Base-by-base conservation (phyloP, 2,113 vertebrate species). In the Otus sunia region DNA sequence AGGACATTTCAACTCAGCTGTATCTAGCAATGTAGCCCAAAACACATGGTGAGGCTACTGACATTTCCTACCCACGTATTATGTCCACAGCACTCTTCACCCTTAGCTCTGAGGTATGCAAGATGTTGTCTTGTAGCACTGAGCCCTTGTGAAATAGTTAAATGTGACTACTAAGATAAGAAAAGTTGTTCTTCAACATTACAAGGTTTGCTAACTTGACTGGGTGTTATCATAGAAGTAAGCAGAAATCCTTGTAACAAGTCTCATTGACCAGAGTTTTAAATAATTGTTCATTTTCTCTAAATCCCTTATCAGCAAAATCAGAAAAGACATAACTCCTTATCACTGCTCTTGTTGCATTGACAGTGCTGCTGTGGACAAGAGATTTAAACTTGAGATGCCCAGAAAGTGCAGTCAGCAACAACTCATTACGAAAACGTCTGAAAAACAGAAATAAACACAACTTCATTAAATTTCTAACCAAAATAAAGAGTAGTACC, bases 1-100 rank as follows among this genome's bases (percentile, higher is more conserved):
- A 0, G 7, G 56, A 49, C 32, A 43, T 20, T 66, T 43, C 27
- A 78, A 15, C 10, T 39, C 32, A 64, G 26, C 1, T 89, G 17
- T 34, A 59, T 7, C 49, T 64, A 0, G 0, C 17, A 34, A 32
- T 22, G 62, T 1, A 84, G n/a, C 22, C 27, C 41, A 82, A 58
- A 20, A 69, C 15, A 23, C 1, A 1, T 1, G 3, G 15, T 17
- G 23, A 83, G n/a, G 72, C 39, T 79, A 45, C 29, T 17, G 37
- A 25, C 32, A 26, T 53, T 47, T 88, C 59, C 64, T 50, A 39
- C 21, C 36, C 41, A 15, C 3, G 17, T 47, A 17, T 23, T 67
- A 43, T 4, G 13, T 15, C 37, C 59, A 32, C 20, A 78, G 29
- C 7, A 67, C 37, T 63, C 17, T 43, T 72, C 45, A 72, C 26